Percentiles rank a stretch among this genome's conserved stretches.
phyloP scores from a whole-genome alignment of 2,888 invertebrate species.

The Spodoptera picta region DNA sequence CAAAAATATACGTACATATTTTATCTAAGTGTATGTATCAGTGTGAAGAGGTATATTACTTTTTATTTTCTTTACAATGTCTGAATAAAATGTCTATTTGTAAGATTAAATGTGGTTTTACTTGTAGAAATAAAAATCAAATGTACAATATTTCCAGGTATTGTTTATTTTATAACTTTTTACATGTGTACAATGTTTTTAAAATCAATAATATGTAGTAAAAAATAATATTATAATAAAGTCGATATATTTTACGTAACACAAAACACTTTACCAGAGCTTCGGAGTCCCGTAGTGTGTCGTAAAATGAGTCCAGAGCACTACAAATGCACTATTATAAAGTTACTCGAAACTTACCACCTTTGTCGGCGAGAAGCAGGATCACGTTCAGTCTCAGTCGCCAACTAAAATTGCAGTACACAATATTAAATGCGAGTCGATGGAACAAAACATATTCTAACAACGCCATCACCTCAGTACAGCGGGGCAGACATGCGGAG shows the following conservation, averaged over 20 bases:
- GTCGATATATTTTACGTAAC: constrained; percentile 54
- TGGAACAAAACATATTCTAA: constrained; percentile 34
- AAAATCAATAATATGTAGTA: constrained; percentile 46
- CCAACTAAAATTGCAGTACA: constrained; percentile 79
- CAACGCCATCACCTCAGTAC: constrained; percentile 50
- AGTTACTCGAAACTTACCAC: constrained; percentile 84
- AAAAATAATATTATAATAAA: constrained; percentile 52
- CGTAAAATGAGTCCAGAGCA: constrained; percentile 58
- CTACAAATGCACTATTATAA: constrained; percentile 80
- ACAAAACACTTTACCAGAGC: constrained; percentile 65
- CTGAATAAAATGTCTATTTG: constrained; percentile 86
- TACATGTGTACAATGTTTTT: constrained; percentile 58
- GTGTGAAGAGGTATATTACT: constrained; percentile 80
- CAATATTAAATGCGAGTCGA: constrained; percentile 46
- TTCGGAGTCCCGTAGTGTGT: constrained; percentile 57
- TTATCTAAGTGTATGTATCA: constrained; percentile 83
- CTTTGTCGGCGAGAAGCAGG: constrained; percentile 50
- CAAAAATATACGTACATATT: constrained; percentile 82
- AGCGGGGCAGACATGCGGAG: constrained; percentile 48
- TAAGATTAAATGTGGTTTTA: constrained; percentile 70
- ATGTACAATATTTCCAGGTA: constrained; percentile 60
- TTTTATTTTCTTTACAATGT: constrained; percentile 87
- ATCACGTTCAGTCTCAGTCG: constrained; percentile 59
- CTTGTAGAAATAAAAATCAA: constrained; percentile 70
- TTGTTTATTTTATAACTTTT: constrained; percentile 59